A percentile compares a stretch with the other conserved stretches of the same genome.
Evolutionary conservation across 2,888 invertebrate species (phyloP).

Genomic region (Falcaria lacertinaria): DNA sequence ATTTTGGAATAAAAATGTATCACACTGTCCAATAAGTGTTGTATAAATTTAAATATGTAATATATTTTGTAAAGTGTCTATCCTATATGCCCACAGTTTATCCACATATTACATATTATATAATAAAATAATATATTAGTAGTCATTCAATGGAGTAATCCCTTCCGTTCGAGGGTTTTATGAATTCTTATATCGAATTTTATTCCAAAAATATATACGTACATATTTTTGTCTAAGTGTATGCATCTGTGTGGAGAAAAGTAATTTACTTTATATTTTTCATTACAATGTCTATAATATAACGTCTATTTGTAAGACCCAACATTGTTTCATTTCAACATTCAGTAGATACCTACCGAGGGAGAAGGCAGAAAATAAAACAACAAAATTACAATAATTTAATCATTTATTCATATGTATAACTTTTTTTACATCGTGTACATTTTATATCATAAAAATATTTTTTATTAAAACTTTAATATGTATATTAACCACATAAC

Average conservation of each 20-base stretch:
- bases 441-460: slow-evolving; percentile 25
- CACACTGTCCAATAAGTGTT: slow-evolving; percentile 16
- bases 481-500: slow-evolving; percentile 24
- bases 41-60: slow-evolving; percentile 15
- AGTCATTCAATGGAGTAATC: slow-evolving; percentile 40
- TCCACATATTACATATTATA: slow-evolving; percentile 26
- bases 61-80: slow-evolving; percentile 29
- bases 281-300: slow-evolving; percentile 76
- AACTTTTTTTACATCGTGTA: slow-evolving; percentile 42
- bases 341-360: slow-evolving; percentile 14
- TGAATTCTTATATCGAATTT: slow-evolving; percentile 67
- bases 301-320: slow-evolving; percentile 66
- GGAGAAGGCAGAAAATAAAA: slow-evolving; percentile 37
- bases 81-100: slow-evolving; percentile 39
- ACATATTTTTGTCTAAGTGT: slow-evolving; percentile 69
- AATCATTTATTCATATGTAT: slow-evolving; percentile 29
- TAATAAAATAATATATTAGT: slow-evolving; percentile 26
- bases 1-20: slow-evolving; percentile 8
- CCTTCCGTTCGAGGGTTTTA: slow-evolving; percentile 45
- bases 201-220: slow-evolving; percentile 64
- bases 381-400: slow-evolving; percentile 39
- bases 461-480: slow-evolving; percentile 6
- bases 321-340: slow-evolving; percentile 35
- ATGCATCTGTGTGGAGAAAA: slow-evolving; percentile 60
- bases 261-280: slow-evolving; percentile 69